Evolutionary conservation across 2,797 vertebrate species (phyloP).

Genomic region (Notoglanidium macrostoma): DNA sequence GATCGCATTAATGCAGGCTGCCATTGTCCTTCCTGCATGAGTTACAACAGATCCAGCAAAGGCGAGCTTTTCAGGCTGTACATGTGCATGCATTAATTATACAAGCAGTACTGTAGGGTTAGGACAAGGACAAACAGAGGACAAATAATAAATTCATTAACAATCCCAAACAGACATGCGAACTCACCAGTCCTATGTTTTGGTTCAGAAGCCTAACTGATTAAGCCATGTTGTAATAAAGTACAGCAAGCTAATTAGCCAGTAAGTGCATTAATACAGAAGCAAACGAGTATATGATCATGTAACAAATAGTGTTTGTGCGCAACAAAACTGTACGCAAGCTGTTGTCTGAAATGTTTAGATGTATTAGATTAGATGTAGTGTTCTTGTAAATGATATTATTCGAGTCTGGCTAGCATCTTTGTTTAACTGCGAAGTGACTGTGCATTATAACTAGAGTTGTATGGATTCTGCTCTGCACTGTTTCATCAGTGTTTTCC

Average conservation of each 20-base stretch:
- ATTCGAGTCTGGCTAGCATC: not conserved
- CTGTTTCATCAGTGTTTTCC: not conserved
- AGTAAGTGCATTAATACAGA: not conserved
- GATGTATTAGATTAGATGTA: not conserved
- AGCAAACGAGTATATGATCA: not conserved
- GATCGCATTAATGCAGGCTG: constrained; percentile 23
- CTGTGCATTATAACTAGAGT: not conserved
- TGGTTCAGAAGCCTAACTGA: not conserved
- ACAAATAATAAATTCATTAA: constrained; percentile 27
- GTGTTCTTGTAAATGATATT: not conserved
- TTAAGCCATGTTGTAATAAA: not conserved
- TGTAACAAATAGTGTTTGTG: not conserved
- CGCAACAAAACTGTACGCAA: not conserved
- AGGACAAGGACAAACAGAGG: constrained; percentile 18
- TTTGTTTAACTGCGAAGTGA: not conserved
- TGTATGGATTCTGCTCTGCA: not conserved
- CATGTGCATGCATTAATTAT: constrained; percentile 23
- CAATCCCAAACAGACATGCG: not conserved
- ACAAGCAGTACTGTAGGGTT: not conserved
- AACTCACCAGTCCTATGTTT: not conserved
- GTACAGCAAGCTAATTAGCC: constrained; percentile 1
- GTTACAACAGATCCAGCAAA: constrained; percentile 21
- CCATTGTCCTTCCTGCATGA: constrained; percentile 22
- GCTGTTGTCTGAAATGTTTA: not conserved
- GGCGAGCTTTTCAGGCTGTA: constrained; percentile 1